Conservation (phyloP, 2,888 invertebrate genomes). For the Dolichopus griseipennis region DNA sequence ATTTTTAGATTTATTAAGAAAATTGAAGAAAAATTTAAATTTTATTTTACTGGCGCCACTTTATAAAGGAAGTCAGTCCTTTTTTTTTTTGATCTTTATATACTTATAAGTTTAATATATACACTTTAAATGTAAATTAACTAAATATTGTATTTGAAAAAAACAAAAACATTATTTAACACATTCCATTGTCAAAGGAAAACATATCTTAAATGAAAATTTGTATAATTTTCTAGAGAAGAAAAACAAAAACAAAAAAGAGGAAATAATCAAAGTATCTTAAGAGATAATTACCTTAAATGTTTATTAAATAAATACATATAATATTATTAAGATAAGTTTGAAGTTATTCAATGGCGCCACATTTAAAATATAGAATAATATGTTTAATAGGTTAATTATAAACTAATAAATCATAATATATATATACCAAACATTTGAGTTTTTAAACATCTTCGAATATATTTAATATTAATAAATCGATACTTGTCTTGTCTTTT, state of each 20-base stretch:
- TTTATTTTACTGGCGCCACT: slow-evolving; percentile 5
- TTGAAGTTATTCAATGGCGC: background rate
- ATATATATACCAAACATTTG: too few relatives aligned
- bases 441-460: background rate
- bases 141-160: background rate
- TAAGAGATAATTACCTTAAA: background rate
- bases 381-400: background rate
- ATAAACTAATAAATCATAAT: background rate
- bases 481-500: too few relatives aligned
- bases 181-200: background rate
- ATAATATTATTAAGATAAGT: too few relatives aligned
- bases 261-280: background rate
- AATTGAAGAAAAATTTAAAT: background rate
- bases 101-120: background rate
- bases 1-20: too few relatives aligned
- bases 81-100: slow-evolving; percentile 8
- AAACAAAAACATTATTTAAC: background rate
- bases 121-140: background rate
- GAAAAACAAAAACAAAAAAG: background rate
- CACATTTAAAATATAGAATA: background rate
- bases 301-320: background rate
- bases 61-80: slow-evolving; percentile 8
- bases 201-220: too few relatives aligned
- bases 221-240: background rate
- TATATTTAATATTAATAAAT: background rate